Conservation (phyloP, 2,888 invertebrate species). For the Pandemis cinnamomeana region DNA sequence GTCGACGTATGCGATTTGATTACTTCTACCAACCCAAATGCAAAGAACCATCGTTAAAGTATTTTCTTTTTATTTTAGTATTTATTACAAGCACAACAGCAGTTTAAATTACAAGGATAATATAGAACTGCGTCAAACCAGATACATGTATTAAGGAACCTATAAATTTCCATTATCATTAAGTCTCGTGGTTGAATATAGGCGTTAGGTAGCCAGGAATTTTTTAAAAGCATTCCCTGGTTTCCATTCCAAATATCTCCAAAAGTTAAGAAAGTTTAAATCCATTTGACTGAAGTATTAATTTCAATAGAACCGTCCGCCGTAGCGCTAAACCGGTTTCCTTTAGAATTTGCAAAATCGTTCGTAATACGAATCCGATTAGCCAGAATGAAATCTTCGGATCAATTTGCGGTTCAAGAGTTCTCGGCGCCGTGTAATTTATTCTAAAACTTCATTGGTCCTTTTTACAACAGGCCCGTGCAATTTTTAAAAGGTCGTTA, state of each 20-base stretch:
- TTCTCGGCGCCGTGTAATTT: conserved; percentile 56
- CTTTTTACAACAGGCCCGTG: conserved; percentile 29
- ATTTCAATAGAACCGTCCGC: conserved; percentile 58
- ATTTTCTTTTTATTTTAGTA: too few species aligned
- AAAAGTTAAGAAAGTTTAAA: conserved; percentile 52
- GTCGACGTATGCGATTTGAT: too few species aligned
- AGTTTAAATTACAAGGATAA: neutral
- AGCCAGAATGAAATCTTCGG: conserved; percentile 63
- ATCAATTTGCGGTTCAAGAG: conserved; percentile 58
- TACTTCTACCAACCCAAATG: too few species aligned
- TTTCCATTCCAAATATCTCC: conserved; percentile 14
- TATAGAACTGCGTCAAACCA: neutral
- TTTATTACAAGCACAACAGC: neutral
- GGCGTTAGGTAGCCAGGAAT: conserved; percentile 4
- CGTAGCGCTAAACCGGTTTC: conserved; percentile 57
- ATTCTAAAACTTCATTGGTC: conserved; percentile 58
- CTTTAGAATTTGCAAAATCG: conserved; percentile 62
- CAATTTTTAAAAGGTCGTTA: conserved; percentile 40
- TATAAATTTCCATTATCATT: conserved; percentile 11
- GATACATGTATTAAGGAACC: neutral
- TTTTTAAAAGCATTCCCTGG: conserved; percentile 34
- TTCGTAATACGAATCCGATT: conserved; percentile 65
- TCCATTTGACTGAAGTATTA: conserved; percentile 62
- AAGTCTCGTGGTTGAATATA: conserved; percentile 1
- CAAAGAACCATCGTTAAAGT: too few species aligned